These are phyloP conservation scores for Sebastes goodei DNA, from an alignment of 2,797 vertebrate species.

Conservation along the genomic window DNA sequence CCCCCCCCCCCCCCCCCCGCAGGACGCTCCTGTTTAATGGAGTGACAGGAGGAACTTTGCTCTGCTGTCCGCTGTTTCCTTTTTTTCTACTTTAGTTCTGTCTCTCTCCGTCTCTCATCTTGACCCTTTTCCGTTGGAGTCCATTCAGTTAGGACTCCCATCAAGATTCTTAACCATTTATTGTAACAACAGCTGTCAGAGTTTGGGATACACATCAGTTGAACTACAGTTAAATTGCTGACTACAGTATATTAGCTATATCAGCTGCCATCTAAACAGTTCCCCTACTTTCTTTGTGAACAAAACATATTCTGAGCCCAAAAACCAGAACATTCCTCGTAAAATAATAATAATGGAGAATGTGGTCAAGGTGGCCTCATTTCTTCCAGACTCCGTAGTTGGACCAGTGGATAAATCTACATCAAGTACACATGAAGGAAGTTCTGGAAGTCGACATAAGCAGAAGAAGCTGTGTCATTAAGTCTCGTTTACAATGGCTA, in stretches of 20 bases:
- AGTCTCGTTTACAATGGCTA: neutral
- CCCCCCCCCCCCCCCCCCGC: too few species aligned
- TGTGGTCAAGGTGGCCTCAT: too few species aligned
- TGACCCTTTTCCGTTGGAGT: constrained; percentile 5
- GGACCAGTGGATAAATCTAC: too few species aligned
- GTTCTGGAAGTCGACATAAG: too few species aligned
- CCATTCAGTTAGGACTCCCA: neutral
- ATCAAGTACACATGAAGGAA: too few species aligned
- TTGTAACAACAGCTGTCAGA: neutral
- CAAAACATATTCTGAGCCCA: neutral
- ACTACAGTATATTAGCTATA: neutral
- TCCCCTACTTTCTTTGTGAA: neutral
- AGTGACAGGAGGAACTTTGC: constrained; percentile 87
- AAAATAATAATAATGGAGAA: too few species aligned
- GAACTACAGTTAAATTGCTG: neutral
- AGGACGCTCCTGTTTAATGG: constrained; percentile 95
- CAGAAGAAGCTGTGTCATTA: too few species aligned
- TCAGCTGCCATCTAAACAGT: neutral
- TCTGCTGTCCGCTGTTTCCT: constrained; percentile 83
- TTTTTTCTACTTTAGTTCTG: neutral
- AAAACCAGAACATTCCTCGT: too few species aligned
- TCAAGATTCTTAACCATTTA: neutral
- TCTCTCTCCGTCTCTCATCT: constrained; percentile 49
- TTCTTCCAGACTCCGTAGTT: too few species aligned
- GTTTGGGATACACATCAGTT: neutral